A percentile compares a stretch with the other conserved stretches of the same genome.
phyloP scores from a whole-genome alignment of 1,140 invertebrate species.

The Agrilus planipennis region DNA sequence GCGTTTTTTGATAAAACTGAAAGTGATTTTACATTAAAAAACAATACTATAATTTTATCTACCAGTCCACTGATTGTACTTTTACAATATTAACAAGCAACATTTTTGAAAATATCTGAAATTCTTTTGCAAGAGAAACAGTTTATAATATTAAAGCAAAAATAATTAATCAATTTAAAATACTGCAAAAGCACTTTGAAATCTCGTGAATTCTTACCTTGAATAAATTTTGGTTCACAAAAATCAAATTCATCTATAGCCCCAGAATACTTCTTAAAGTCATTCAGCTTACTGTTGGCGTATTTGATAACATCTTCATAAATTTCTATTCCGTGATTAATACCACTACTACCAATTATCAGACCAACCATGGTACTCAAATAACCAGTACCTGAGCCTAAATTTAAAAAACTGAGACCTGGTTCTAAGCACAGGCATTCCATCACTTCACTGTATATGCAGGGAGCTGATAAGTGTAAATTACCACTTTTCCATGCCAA shows the following conservation, averaged over 20 bases:
- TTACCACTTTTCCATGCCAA: slow-evolving; percentile 73
- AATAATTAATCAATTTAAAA: no score
- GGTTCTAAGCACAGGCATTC: slow-evolving; percentile 61
- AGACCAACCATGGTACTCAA: slow-evolving; percentile 82
- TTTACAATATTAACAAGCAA: no score
- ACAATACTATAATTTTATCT: no score
- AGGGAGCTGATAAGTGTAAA: slow-evolving; percentile 80
- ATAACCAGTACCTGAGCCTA: slow-evolving; percentile 86
- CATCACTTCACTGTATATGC: slow-evolving; percentile 85
- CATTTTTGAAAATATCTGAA: no score
- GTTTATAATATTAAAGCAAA: no score
- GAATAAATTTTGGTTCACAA: slow-evolving; percentile 68
- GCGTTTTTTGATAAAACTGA: no score
- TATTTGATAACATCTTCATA: slow-evolving; percentile 68
- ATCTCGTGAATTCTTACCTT: no score
- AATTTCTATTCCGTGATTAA: slow-evolving; percentile 80
- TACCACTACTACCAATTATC: slow-evolving; percentile 63
- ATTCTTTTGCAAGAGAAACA: no score
- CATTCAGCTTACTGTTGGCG: slow-evolving; percentile 55
- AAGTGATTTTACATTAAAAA: no score
- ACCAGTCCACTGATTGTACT: no score
- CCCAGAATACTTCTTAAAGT: slow-evolving; percentile 59
- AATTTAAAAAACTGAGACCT: slow-evolving; percentile 75
- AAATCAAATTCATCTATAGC: slow-evolving; percentile 78
- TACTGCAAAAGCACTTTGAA: no score